Conservation (phyloP, 2,888 invertebrate genomes). For the Cheilosia pagana region DNA sequence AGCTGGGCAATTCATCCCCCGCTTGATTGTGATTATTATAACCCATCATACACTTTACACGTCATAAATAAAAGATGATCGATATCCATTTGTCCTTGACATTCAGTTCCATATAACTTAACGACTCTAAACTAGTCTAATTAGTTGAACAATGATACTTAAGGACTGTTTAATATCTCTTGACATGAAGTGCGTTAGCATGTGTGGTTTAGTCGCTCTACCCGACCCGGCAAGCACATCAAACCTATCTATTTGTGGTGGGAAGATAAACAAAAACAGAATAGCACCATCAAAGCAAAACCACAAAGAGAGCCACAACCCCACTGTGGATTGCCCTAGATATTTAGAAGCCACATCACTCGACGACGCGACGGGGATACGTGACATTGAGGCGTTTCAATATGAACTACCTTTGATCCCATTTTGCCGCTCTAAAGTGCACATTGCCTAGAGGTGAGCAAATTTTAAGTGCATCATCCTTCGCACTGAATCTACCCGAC, state of each 20-base stretch:
- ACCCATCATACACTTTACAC: background rate
- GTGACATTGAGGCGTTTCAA: slow-evolving; percentile 29
- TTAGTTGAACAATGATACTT: slow-evolving; percentile 40
- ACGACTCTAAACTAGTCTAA: slow-evolving; percentile 22
- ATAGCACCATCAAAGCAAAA: slow-evolving; percentile 12
- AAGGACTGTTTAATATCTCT: slow-evolving; percentile 20
- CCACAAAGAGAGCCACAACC: slow-evolving; percentile 33
- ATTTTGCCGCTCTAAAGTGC: slow-evolving; percentile 39
- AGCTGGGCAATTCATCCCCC: background rate
- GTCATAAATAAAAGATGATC: background rate
- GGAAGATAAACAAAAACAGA: slow-evolving; percentile 35
- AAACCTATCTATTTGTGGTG: slow-evolving; percentile 17
- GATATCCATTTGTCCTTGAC: slow-evolving; percentile 30
- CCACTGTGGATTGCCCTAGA: slow-evolving; percentile 15
- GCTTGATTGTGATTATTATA: background rate
- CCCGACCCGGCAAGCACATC: background rate
- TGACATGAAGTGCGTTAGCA: slow-evolving; percentile 17
- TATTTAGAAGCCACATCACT: slow-evolving; percentile 2
- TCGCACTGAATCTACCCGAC: background rate
- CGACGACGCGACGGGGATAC: slow-evolving; percentile 15
- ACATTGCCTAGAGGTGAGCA: slow-evolving; percentile 44
- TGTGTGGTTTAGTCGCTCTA: slow-evolving; percentile 4
- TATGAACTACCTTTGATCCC: background rate
- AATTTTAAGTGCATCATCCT: slow-evolving; percentile 34
- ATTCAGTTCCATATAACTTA: background rate